A percentile compares a stretch with the other conserved stretches of the same genome.
These are phyloP conservation scores for Hypomecis punctinalis DNA, from an alignment of 2,888 invertebrate genomes.

Conservation along the genomic window DNA sequence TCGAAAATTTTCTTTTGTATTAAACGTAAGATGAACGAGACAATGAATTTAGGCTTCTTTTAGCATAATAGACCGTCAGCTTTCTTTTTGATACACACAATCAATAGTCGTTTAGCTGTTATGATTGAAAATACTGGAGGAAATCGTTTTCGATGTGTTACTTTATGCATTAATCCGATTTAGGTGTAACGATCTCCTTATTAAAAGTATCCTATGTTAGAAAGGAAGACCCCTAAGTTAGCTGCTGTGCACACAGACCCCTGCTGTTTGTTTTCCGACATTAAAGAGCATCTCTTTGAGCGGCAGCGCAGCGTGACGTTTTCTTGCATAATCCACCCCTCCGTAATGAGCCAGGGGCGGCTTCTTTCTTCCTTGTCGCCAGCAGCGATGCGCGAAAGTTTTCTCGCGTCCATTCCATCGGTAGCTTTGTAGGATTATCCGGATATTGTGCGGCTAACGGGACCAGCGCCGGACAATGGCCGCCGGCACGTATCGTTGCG, in stretches of 20 bases:
- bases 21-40: no score
- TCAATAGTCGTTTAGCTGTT: no score
- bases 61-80: no score
- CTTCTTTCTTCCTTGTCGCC: constrained; percentile 70
- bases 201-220: constrained; percentile 47
- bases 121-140: no score
- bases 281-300: constrained; percentile 62
- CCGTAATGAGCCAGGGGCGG: constrained; percentile 72
- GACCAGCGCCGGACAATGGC: constrained; percentile 65
- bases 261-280: constrained; percentile 77
- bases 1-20: no score
- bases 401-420: constrained; percentile 73
- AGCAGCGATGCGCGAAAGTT: constrained; percentile 80
- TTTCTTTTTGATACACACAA: no score
- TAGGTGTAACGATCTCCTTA: constrained; percentile 26
- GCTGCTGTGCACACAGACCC: constrained; percentile 49
- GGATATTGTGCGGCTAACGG: constrained; percentile 77
- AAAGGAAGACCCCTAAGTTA: constrained; percentile 37
- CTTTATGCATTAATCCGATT: constrained; percentile 51
- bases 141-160: not conserved
- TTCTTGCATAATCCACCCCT: constrained; percentile 73
- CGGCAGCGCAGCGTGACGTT: constrained; percentile 64
- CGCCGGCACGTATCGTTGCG: constrained; percentile 77
- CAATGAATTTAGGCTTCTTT: no score
- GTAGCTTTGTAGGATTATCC: constrained; percentile 80